Evolutionary conservation across 2,888 invertebrate species (phyloP), one percentile per base, ranked within the genome.

Genomic region (Drosophila niveifrons): DNA sequence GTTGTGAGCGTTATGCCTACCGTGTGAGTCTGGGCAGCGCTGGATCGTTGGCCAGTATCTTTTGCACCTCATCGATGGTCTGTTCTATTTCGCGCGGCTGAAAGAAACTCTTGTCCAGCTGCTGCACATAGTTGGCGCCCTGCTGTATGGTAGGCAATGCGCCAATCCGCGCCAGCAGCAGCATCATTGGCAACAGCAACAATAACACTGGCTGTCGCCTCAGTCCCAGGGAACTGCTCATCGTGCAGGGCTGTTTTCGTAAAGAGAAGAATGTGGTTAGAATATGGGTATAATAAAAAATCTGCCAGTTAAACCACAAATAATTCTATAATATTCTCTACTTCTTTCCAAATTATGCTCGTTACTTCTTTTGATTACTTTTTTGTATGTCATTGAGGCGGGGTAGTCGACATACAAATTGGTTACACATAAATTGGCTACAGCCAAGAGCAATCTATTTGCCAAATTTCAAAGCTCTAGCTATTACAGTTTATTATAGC

Each of bases 11-110:
- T 23, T 23, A 6, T 2, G 23, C 23, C 6, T 80, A 92, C 92
- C 92, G 90, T 39, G 93, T 93, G 9, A 93, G 73, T 11, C 92
- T 67, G 0, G 93, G 93, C 53, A 93, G 58, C 0, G 90, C 82
- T 6, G 92, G 92, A 84, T 93, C 92, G 13, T 87, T 80, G 72
- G 90, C 87, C 34, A 93, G 74, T 43, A 93, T 90, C 59, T 90
- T 90, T 34, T 92, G 92, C n/a, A 93, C 93, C 66, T 92, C 91
- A 29, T 91, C 89, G 53, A 93, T 92, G 13, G 92, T 93, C 41
- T 91, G 88, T 47, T 90, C 90, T 18, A 92, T 87, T 69, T 92
- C 91, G 0, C 89, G 89, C 9, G 83, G 88, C 66, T 89, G 89
- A 31, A 85, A 81, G 57, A 70, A 79, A 2, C 78, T 75, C 56